Conservation (phyloP, 1,140 invertebrate genomes). For the Bombus pyrosoma region DNA sequence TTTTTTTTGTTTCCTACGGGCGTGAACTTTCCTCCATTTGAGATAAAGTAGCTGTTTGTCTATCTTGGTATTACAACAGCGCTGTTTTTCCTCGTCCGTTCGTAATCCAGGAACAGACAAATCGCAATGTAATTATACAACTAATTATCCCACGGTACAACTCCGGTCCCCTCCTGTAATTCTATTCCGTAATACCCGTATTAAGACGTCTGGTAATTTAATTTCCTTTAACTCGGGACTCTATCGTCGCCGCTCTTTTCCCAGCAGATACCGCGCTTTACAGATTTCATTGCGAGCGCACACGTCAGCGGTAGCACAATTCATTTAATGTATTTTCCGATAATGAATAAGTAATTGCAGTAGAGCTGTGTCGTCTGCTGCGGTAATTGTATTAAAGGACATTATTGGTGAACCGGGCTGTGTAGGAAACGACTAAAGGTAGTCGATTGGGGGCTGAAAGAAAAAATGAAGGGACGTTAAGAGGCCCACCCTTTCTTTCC, state of each 20-base stretch:
- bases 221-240: conserved; percentile 32
- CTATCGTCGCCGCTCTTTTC: conserved; percentile 12
- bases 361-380: conserved; percentile 7
- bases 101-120: conserved; percentile 15
- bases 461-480: conserved; percentile 46
- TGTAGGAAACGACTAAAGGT: not conserved
- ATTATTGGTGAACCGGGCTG: conserved; percentile 33
- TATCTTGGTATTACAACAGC: not conserved
- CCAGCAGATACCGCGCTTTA: not conserved
- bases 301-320: conserved; percentile 15
- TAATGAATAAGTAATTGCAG: conserved; percentile 63
- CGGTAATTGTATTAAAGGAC: conserved; percentile 58
- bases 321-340: conserved; percentile 43
- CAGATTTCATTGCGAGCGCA: conserved; percentile 33
- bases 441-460: not conserved
- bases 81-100: not conserved
- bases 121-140: conserved; percentile 39
- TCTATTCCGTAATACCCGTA: conserved; percentile 26
- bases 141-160: conserved; percentile 27
- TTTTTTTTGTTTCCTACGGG: not conserved
- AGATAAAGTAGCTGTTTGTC: not conserved
- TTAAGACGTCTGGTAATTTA: conserved; percentile 53
- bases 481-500: conserved; percentile 26
- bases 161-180: not conserved
- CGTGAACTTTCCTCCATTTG: not conserved